phyloP scores from a whole-genome alignment of 1,140 invertebrate species.

The Caenorhabditis remanei region DNA sequence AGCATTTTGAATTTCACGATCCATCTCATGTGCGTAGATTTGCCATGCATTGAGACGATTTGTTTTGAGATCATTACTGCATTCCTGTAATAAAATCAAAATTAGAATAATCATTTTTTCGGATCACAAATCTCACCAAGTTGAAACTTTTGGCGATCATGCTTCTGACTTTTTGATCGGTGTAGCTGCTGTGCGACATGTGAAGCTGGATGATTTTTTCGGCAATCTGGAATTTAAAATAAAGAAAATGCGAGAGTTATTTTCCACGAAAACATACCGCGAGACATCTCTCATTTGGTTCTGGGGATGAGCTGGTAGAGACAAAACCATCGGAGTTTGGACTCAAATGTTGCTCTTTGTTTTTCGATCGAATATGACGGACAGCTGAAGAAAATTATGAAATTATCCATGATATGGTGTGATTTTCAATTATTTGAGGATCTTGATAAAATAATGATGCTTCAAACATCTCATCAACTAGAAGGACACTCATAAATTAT shows the following conservation, averaged over 20 bases:
- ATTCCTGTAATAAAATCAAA: not conserved
- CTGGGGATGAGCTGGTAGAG: not conserved
- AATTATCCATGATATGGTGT: too few relatives aligned
- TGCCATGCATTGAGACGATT: constrained; percentile 46
- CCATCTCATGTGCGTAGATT: constrained; percentile 36
- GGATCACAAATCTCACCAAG: constrained; percentile 28
- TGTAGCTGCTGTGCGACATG: not conserved
- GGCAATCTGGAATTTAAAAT: too few relatives aligned
- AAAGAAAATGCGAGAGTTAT: too few relatives aligned
- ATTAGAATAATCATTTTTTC: not conserved
- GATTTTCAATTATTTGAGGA: not conserved
- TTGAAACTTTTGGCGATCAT: not conserved
- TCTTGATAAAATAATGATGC: not conserved
- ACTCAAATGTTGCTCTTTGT: not conserved
- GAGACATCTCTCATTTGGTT: not conserved
- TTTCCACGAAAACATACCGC: not conserved
- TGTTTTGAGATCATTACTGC: not conserved
- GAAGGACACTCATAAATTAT: constrained; percentile 1
- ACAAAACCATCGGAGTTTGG: not conserved
- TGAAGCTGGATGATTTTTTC: not conserved
- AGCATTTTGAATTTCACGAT: not conserved
- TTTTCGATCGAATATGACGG: not conserved
- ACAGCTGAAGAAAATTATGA: constrained; percentile 3
- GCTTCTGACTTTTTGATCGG: not conserved
- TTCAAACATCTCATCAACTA: not conserved